Conservation (phyloP, 2,888 invertebrate genomes). For the Synergus itoensis region DNA sequence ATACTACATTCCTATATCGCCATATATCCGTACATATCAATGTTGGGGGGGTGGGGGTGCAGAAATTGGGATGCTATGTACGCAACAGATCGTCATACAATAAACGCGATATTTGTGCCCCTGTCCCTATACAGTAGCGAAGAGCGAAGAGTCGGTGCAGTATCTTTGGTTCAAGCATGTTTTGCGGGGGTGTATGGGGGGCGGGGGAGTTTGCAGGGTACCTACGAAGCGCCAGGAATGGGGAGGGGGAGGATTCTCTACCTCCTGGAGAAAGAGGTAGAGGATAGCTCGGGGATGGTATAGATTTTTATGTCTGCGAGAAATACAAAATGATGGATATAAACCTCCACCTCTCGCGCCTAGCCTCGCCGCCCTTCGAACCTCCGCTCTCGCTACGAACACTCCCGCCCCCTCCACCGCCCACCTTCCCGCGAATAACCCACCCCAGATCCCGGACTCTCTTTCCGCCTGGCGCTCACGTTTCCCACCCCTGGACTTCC, state of each 20-base stretch:
- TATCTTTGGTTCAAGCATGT: conserved; percentile 47
- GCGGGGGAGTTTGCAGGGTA: conserved; percentile 43
- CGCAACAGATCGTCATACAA: conserved; percentile 70
- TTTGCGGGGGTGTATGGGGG: conserved; percentile 44
- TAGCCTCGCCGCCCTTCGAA: conserved; percentile 49
- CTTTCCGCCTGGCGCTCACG: conserved; percentile 33
- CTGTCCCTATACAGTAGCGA: conserved; percentile 56
- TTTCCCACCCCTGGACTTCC: conserved; percentile 29
- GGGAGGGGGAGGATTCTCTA: conserved; percentile 50
- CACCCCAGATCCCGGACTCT: conserved; percentile 14
- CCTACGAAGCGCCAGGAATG: conserved; percentile 61
- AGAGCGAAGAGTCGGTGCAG: conserved; percentile 54
- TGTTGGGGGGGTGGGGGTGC: conserved; percentile 46
- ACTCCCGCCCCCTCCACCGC: conserved; percentile 17
- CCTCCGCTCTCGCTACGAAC: conserved; percentile 29
- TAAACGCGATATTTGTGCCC: conserved; percentile 74
- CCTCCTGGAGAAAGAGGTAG: too few species aligned
- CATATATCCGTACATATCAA: too few species aligned
- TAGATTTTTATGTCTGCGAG: conserved; percentile 77
- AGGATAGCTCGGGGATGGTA: conserved; percentile 67
- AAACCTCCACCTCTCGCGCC: conserved; percentile 63
- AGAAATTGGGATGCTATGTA: conserved; percentile 43
- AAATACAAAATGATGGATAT: conserved; percentile 77
- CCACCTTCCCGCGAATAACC: conserved; percentile 13
- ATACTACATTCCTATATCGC: not conserved